phyloP scores from a whole-genome alignment of 92 coral and sea anemone species.

The Zoanthus solanderi region DNA sequence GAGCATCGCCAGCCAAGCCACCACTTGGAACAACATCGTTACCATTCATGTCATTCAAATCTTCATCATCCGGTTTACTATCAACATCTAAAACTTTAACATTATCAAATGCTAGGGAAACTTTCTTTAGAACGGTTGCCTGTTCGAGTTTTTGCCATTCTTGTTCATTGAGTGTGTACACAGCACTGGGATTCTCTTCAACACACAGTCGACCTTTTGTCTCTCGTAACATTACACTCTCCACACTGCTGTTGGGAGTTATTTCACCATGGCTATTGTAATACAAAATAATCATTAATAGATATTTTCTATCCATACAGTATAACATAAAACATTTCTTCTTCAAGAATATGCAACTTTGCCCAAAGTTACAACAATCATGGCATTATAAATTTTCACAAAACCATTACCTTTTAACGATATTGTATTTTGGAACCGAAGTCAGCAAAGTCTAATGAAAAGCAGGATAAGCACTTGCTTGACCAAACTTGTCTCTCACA shows the following conservation, averaged over 20 bases:
- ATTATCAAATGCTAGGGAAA: constrained; percentile 90
- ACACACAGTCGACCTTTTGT: constrained; percentile 90
- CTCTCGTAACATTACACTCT: constrained; percentile 71
- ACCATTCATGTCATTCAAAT: constrained; percentile 65
- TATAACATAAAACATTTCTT: no score
- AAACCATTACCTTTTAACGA: no score
- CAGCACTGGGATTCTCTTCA: constrained; percentile 88
- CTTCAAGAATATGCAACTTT: no score
- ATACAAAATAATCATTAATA: background rate
- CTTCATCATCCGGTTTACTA: constrained; percentile 68
- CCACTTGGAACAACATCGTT: constrained; percentile 45
- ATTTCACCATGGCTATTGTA: constrained; percentile 32
- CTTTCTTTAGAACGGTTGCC: constrained; percentile 89
- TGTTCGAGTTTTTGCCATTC: constrained; percentile 99
- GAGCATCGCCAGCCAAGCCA: constrained; percentile 90
- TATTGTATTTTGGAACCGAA: no score
- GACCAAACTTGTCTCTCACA: no score
- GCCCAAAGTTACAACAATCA: no score
- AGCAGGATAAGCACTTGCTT: no score
- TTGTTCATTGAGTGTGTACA: constrained; percentile 93
- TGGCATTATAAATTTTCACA: no score
- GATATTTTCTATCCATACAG: no score
- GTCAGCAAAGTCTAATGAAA: no score
- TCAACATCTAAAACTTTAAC: constrained; percentile 67
- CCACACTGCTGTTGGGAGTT: constrained; percentile 38